Evolutionary conservation across 1,140 invertebrate species (phyloP), one percentile per base, ranked within the genome.

Genomic region (Nixonia krombeini): DNA sequence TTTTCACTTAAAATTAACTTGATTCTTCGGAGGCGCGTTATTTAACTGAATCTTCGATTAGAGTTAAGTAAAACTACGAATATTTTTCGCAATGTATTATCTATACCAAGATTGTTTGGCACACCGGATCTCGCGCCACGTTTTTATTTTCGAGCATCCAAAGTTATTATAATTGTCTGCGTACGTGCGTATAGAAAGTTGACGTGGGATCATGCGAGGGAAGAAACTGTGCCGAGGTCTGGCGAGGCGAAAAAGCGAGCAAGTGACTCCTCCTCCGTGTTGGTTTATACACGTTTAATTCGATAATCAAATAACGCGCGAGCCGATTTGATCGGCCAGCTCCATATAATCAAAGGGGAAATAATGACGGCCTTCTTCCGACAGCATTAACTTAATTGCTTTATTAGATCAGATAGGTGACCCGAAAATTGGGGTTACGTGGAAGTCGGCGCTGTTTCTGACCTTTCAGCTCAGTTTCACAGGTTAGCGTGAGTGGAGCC

Each of bases 341-440:
- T 72, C 58, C 49, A 53, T 77, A 74, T 77, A 77, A 77, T 75
- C 74, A 77, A 72, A 71, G 70, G 65, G 57, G 49, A 61, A 66
- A 68, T 74, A 71, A 77, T 75, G 66, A 74, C 57, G 51, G 62
- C 45, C 62, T 72, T 70, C 67, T 53, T 59, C 62, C 65, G 47
- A 69, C 62, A 72, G 68, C 64, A 71, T 75, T 74, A 75, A 75
- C 66, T 74, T 68, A 74, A 75, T 77, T 75, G 73, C 75, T 77
- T 73, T 77, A 77, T 77, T 77, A 77, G 67, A 75, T 74, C 63
- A 72, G 59, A 70, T 67, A 61, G 68, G 61, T 61, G 63, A 74
- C 56, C 72, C 49, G 47, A 70, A 45, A 68, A 65, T 66, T 65
- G 57, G 57, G 71, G 61, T 68, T 63, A 66, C 58, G 47, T 64